phyloP scores from a whole-genome alignment of 2,113 vertebrate species.

The Ia io region DNA sequence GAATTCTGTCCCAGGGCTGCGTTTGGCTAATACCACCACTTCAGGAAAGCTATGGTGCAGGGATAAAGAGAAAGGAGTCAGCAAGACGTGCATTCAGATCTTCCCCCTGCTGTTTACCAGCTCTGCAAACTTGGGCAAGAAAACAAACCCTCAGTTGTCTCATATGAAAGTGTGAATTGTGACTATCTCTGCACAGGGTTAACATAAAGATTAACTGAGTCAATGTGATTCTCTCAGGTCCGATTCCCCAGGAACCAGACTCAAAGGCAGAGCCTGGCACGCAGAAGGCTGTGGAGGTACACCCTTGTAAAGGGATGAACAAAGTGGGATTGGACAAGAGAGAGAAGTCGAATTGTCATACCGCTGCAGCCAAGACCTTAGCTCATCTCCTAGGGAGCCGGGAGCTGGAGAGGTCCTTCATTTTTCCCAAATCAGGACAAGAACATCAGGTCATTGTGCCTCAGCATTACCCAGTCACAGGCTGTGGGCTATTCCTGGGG shows the following conservation, averaged over 20 bases:
- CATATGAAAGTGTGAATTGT: neutral
- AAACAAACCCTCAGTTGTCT: neutral
- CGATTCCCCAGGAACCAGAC: neutral
- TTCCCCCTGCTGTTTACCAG: neutral
- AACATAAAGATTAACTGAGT: neutral
- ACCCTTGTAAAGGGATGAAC: neutral
- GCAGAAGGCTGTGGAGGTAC: accelerated
- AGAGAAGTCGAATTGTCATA: neutral
- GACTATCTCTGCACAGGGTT: neutral
- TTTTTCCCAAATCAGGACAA: neutral
- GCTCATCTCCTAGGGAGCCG: neutral
- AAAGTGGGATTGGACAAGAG: neutral
- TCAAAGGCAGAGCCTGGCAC: neutral
- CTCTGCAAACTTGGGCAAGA: neutral
- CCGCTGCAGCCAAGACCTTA: neutral
- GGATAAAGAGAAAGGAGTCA: neutral
- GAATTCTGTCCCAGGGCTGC: constrained; percentile 72
- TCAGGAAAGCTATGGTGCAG: neutral
- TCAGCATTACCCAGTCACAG: neutral
- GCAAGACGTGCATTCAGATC: neutral
- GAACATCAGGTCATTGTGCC: neutral
- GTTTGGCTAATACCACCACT: constrained; percentile 57
- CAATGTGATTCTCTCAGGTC: neutral
- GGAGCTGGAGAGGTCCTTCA: neutral
- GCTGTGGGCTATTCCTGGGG: neutral